Conservation (phyloP, 1,140 invertebrate genomes). For the Melitaea cinxia region DNA sequence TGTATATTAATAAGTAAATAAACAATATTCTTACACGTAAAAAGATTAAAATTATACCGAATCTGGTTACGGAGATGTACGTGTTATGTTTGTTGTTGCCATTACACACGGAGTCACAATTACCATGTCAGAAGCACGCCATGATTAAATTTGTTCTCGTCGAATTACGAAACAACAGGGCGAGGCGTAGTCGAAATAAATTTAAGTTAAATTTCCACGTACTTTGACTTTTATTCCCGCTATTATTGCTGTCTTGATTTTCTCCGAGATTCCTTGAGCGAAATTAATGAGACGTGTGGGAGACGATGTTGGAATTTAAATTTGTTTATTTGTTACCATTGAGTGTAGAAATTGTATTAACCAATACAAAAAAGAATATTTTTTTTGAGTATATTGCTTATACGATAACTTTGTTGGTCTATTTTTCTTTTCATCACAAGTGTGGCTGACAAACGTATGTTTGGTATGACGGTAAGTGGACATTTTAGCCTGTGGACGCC, state of each 20-base stretch:
- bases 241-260: conserved; percentile 1
- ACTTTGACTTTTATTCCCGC: conserved; percentile 16
- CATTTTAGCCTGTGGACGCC: too few species aligned
- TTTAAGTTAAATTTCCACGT: conserved; percentile 44
- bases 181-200: conserved; percentile 42
- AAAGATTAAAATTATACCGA: too few species aligned
- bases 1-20: too few species aligned
- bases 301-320: neutral
- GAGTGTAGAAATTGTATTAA: conserved; percentile 2
- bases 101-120: conserved; percentile 16
- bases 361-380: too few species aligned
- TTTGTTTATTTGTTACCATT: neutral
- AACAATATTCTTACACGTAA: too few species aligned
- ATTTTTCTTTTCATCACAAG: too few species aligned
- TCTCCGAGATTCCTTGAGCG: conserved; percentile 2
- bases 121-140: conserved; percentile 30
- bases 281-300: conserved; percentile 10
- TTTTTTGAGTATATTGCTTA: too few species aligned
- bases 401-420: too few species aligned
- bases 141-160: conserved; percentile 38
- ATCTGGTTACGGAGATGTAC: too few species aligned
- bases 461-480: too few species aligned
- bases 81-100: neutral
- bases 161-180: conserved; percentile 14
- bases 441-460: too few species aligned